Conservation (phyloP, 2,888 invertebrate species). For the Ophraella communa region DNA sequence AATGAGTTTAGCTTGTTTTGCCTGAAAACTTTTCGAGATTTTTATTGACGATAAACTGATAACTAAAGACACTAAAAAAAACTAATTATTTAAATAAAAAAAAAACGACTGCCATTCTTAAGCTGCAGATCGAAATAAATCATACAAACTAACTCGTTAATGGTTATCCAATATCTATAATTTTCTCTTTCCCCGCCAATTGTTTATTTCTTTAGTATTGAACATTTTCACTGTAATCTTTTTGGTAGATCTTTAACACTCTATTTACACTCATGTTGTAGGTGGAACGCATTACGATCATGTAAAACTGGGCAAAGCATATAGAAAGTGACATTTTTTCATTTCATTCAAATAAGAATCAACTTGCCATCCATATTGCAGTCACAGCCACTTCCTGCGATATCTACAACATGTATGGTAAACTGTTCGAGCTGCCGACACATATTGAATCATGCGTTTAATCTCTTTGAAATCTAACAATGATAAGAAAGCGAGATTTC, state of each 20-base stretch:
- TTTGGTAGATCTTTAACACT: slow-evolving; percentile 22
- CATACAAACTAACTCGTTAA: not conserved
- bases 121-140: too few species aligned
- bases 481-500: too few species aligned
- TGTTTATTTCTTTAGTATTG: not conserved
- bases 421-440: too few species aligned
- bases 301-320: slow-evolving; percentile 11
- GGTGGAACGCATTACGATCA: slow-evolving; percentile 21
- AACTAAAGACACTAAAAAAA: too few species aligned
- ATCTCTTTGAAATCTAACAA: too few species aligned
- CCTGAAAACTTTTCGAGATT: not conserved
- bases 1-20: slow-evolving; percentile 5
- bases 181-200: not conserved
- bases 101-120: too few species aligned
- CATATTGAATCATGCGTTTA: too few species aligned
- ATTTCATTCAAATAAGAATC: slow-evolving; percentile 13
- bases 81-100: too few species aligned
- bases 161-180: not conserved
- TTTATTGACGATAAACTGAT: too few species aligned
- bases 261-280: slow-evolving; percentile 25
- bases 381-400: slow-evolving; percentile 19
- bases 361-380: slow-evolving; percentile 19
- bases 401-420: slow-evolving; percentile 19
- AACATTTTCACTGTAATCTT: slow-evolving; percentile 18
- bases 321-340: slow-evolving; percentile 24